Evolutionary conservation across 1,140 invertebrate genomes (phyloP).

Genomic region (Bombus sibiricus): DNA sequence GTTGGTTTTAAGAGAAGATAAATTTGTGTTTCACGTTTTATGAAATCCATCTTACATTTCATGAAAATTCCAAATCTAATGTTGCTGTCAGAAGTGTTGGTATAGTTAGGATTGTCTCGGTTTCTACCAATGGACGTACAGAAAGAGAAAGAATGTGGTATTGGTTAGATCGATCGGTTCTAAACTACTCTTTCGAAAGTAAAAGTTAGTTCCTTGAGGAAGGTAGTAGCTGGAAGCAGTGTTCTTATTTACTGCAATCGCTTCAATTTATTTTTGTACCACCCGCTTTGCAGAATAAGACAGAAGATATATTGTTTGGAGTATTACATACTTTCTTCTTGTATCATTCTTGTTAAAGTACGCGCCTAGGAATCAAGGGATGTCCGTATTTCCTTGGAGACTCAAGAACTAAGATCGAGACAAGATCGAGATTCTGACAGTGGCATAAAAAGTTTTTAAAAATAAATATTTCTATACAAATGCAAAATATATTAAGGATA

Average conservation of each 20-base stretch:
- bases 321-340: neutral
- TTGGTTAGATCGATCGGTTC: conserved; percentile 9
- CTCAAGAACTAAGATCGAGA: neutral
- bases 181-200: conserved; percentile 33
- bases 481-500: no score
- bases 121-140: neutral
- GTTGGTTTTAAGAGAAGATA: no score
- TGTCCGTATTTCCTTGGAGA: neutral
- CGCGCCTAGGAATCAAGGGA: neutral
- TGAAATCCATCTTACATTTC: neutral
- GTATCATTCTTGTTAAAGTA: neutral
- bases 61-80: neutral
- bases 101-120: neutral
- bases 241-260: conserved; percentile 34
- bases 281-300: neutral
- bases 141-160: neutral
- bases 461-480: no score
- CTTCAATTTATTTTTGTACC: conserved; percentile 24
- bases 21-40: neutral
- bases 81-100: no score
- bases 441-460: no score
- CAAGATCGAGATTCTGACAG: no score
- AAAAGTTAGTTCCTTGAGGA: conserved; percentile 32
- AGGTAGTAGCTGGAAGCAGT: conserved; percentile 22
- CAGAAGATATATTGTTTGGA: neutral